Base-by-base conservation (phyloP, 2,797 vertebrate species). In the Artibeus lituratus region DNA sequence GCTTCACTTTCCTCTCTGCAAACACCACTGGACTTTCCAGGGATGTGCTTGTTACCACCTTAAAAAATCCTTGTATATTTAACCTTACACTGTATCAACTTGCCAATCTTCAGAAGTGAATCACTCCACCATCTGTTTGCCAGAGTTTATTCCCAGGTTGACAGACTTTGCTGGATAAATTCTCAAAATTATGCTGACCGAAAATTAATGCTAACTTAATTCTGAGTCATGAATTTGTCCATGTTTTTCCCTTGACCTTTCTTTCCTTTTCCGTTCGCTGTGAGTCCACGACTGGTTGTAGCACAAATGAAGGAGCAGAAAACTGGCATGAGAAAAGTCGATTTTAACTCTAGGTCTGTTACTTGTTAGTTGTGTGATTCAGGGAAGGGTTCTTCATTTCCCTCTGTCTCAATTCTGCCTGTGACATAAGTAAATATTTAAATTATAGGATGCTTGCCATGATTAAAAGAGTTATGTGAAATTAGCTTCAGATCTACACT, bases 71-170 rank as follows among this genome's bases (percentile, higher is more conserved):
- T 72, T 82, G 83, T 42, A 39, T 37, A 35, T 78, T 95, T 94
- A 94, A 87, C 87, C 87, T 90, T 81, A 49, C 5, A n/a, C 67
- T 69, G 22, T 81, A 87, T 87, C 87, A 81, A 49, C 15, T 59
- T 78, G 87, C 80, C 87, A 89, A 14, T 95, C 73, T 81, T 88
- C 32, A 62, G 55, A 16, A 53, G 19, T 77, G 57, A 96, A 65
- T 95, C 59, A 74, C 18, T 94, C 67, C 16, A 92, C 87, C 77
- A 85, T 96, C 87, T 92, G 81, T 77, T 96, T 94, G 96, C 92
- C 67, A 95, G 62, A 65, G 65, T 87, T 88, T 94, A 83, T 67
- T 93, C 51, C 87, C 39, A 65, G 73, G 53, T 82, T 97, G 92
- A 80, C 16, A 55, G 76, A 84, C 82, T 96, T 96, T 89, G 51